Conservation (phyloP, 2,797 vertebrate genomes). For the Neoniphon sammara region DNA sequence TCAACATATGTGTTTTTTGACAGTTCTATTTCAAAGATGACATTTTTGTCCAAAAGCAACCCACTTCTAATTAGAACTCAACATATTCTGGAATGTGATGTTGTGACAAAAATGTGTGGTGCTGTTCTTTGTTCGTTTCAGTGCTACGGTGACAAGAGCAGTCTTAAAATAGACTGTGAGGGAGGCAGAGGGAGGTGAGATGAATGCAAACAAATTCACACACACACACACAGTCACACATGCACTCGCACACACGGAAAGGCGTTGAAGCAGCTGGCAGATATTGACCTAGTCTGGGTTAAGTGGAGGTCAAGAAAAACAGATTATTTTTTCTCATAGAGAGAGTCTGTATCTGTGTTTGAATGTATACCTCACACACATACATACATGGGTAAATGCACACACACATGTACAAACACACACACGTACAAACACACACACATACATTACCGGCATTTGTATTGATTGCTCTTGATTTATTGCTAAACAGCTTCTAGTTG, state of each 20-base stretch:
- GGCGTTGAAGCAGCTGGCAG: constrained; percentile 47
- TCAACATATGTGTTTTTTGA: too few relatives aligned
- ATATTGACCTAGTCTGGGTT: constrained; percentile 61
- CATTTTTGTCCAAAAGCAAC: background rate
- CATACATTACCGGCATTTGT: background rate
- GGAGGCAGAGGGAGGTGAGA: constrained; percentile 22
- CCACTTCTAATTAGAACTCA: too few relatives aligned
- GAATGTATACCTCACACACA: background rate
- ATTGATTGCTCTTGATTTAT: constrained; percentile 16
- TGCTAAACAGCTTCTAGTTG: constrained; percentile 3
- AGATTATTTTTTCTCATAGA: background rate
- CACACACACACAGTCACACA: background rate
- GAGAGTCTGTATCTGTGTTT: background rate
- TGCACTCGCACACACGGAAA: constrained; percentile 25
- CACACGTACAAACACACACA: background rate
- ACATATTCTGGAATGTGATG: background rate
- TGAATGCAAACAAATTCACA: constrained; percentile 45
- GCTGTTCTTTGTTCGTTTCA: constrained; percentile 24
- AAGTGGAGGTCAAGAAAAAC: constrained; percentile 50
- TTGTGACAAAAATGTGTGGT: constrained; percentile 1
- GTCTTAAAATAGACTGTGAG: constrained; percentile 33
- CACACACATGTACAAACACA: background rate
- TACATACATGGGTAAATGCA: background rate
- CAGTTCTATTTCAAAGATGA: background rate
- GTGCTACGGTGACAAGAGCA: constrained; percentile 23